Conservation (phyloP, 2,888 invertebrate genomes). For the Epirrhoe tristata region DNA sequence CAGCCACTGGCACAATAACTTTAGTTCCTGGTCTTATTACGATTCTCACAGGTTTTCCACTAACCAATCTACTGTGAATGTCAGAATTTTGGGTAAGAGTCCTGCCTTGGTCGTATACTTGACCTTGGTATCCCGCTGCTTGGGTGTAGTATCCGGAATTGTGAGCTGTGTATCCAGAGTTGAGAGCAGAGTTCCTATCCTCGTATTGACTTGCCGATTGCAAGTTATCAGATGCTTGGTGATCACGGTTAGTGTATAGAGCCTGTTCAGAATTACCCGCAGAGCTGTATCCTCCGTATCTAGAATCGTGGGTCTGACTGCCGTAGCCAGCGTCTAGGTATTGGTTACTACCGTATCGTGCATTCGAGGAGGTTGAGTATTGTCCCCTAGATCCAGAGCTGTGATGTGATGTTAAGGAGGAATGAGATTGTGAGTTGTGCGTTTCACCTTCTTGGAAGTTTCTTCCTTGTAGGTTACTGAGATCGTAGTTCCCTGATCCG, state of each 20-base stretch:
- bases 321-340: slow-evolving; percentile 4
- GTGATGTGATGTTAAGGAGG: slow-evolving; percentile 46
- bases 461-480: slow-evolving; percentile 71
- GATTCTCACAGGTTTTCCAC: slow-evolving; percentile 64
- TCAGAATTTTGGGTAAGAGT: slow-evolving; percentile 51
- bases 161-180: slow-evolving; percentile 51
- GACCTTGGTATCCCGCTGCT: slow-evolving; percentile 57
- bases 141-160: slow-evolving; percentile 57
- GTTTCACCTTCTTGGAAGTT: slow-evolving; percentile 70
- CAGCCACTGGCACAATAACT: slow-evolving; percentile 66
- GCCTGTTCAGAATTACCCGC: slow-evolving; percentile 44
- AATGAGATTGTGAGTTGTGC: slow-evolving; percentile 53
- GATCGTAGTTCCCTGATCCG: slow-evolving; percentile 70
- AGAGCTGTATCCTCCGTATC: slow-evolving; percentile 51
- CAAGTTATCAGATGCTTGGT: slow-evolving; percentile 53
- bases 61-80: slow-evolving; percentile 53
- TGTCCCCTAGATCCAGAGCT: slow-evolving; percentile 34
- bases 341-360: slow-evolving; percentile 41
- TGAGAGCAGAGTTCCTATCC: slow-evolving; percentile 49
- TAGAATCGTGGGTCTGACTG: slow-evolving; percentile 54
- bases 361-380: slow-evolving; percentile 39
- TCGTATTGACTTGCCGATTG: slow-evolving; percentile 52
- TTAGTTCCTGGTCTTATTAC: slow-evolving; percentile 68
- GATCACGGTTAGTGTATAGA: slow-evolving; percentile 52
- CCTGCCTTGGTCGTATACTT: slow-evolving; percentile 48